phyloP scores from a whole-genome alignment of 2,797 vertebrate genomes.

The Peromyscus aztecus region DNA sequence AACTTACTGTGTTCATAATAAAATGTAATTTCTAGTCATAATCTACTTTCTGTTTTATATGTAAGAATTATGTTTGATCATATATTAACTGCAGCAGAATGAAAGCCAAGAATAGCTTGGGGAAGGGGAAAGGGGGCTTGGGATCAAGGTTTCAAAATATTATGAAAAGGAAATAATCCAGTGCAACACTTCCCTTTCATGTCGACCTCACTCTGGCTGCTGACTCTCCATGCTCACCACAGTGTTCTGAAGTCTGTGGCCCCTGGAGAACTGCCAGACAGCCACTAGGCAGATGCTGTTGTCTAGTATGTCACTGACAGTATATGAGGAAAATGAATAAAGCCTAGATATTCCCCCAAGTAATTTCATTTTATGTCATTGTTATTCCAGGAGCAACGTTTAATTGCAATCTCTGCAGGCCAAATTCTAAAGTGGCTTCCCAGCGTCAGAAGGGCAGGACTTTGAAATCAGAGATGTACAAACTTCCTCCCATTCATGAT shows the following conservation, averaged over 20 bases:
- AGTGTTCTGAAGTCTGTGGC: neutral
- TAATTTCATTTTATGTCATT: neutral
- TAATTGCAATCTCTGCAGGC: neutral
- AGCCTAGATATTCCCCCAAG: too few species aligned
- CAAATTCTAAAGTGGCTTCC: neutral
- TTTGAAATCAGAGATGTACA: neutral
- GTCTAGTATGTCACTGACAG: too few species aligned
- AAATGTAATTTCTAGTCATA: constrained; percentile 47
- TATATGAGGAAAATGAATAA: neutral
- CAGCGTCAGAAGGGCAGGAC: neutral
- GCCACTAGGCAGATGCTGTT: neutral
- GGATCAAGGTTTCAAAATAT: constrained; percentile 77
- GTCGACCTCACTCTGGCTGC: neutral
- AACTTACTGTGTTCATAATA: constrained; percentile 4
- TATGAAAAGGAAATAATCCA: constrained; percentile 76
- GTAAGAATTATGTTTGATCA: constrained; percentile 66
- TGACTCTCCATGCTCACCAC: neutral
- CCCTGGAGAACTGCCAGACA: neutral
- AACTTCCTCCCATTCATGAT: too few species aligned
- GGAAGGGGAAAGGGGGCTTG: neutral
- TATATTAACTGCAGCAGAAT: constrained; percentile 56
- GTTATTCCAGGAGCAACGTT: neutral
- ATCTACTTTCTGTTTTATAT: constrained; percentile 61
- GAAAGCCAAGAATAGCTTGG: constrained; percentile 64
- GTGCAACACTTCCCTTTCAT: constrained; percentile 59